Percentiles rank a stretch among this genome's conserved stretches.
These are phyloP conservation scores for Cephus sareptanus DNA, from an alignment of 2,888 invertebrate species.

Conservation along the genomic window DNA sequence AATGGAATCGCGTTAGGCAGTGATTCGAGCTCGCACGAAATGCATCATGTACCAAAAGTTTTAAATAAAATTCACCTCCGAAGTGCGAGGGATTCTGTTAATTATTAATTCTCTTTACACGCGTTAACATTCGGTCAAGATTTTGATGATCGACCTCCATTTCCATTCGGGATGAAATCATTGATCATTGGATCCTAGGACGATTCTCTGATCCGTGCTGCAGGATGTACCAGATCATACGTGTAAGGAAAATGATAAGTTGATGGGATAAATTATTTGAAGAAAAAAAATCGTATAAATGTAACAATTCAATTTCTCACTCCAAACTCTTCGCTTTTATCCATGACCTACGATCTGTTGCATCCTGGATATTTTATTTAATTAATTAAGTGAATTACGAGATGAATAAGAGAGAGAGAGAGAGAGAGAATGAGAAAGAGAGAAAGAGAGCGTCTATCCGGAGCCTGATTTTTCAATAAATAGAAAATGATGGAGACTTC, in stretches of 20 bases:
- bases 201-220: neutral
- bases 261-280: too few species aligned
- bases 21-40: neutral
- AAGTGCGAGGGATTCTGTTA: constrained; percentile 8
- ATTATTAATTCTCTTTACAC: neutral
- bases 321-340: neutral
- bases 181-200: neutral
- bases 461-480: neutral
- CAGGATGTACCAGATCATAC: neutral
- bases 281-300: neutral
- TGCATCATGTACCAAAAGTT: constrained; percentile 35
- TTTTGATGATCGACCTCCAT: neutral
- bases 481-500: neutral
- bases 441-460: neutral
- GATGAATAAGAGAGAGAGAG: neutral
- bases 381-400: neutral
- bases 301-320: neutral
- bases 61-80: constrained; percentile 26
- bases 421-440: neutral
- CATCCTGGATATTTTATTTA: neutral
- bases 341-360: neutral
- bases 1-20: neutral
- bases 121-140: neutral
- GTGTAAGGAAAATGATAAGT: neutral
- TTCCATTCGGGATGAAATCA: neutral